Percentiles rank a stretch among this genome's conserved stretches.
Conservation (phyloP, 2,888 invertebrate genomes). For the Drosophila melanosoma region DNA sequence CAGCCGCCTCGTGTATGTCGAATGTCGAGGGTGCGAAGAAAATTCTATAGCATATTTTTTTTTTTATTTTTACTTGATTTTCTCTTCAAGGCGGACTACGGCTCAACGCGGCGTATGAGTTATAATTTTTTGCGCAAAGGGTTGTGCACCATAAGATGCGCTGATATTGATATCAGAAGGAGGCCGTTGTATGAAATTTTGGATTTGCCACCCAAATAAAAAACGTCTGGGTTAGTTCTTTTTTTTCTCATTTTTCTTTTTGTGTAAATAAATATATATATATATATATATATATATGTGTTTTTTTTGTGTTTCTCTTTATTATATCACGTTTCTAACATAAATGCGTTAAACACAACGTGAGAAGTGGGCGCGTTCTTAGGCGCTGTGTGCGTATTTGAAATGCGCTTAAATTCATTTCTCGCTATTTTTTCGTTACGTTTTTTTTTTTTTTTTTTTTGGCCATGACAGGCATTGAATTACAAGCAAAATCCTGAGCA, state of each 20-base stretch:
- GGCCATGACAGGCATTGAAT: constrained; percentile 64
- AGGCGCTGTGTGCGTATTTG: constrained; percentile 64
- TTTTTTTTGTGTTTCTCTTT: constrained; percentile 60
- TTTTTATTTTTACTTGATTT: constrained; percentile 67
- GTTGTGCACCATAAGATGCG: constrained; percentile 55
- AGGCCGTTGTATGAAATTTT: constrained; percentile 57
- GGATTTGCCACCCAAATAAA: constrained; percentile 25
- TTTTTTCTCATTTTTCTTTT: constrained; percentile 12
- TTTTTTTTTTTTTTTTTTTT: constrained; percentile 37
- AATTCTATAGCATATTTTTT: constrained; percentile 70
- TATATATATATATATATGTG: background rate
- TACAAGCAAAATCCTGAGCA: constrained; percentile 56
- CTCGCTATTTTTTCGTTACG: constrained; percentile 19
- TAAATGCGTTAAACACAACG: constrained; percentile 78
- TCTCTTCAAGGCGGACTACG: constrained; percentile 13
- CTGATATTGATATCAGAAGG: constrained; percentile 72
- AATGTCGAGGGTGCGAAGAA: constrained; percentile 68
- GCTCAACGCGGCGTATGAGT: constrained; percentile 67
- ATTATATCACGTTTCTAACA: constrained; percentile 81
- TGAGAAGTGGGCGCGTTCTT: constrained; percentile 60
- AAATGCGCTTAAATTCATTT: constrained; percentile 77
- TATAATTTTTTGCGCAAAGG: constrained; percentile 68
- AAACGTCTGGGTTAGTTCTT: constrained; percentile 29
- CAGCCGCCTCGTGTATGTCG: constrained; percentile 51
- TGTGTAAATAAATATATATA: background rate